These are phyloP conservation scores for Smittia aterrima DNA, from an alignment of 2,888 invertebrate genomes.

Conservation along the genomic window DNA sequence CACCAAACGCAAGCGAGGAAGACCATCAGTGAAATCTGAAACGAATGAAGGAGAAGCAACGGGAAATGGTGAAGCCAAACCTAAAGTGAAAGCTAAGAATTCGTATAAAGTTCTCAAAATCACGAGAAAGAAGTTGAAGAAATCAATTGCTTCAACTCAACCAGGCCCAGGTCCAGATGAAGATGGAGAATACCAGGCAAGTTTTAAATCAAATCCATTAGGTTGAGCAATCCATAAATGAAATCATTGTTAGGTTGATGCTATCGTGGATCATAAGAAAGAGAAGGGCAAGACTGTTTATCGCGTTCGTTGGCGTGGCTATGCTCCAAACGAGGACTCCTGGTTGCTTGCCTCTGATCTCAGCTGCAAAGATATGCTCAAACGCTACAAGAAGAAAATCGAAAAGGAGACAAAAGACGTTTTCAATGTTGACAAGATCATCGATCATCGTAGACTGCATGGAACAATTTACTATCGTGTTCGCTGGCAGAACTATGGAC, in stretches of 20 bases:
- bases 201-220: too few species aligned
- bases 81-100: background rate
- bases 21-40: too few species aligned
- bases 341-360: constrained; percentile 74
- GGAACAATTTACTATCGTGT: constrained; percentile 58
- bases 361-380: constrained; percentile 67
- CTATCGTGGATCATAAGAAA: constrained; percentile 66
- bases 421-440: constrained; percentile 39
- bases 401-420: constrained; percentile 21
- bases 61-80: background rate
- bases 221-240: too few species aligned
- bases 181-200: constrained; percentile 31
- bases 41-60: too few species aligned
- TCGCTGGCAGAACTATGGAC: constrained; percentile 74
- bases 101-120: background rate
- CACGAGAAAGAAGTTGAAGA: background rate
- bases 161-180: constrained; percentile 27
- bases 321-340: constrained; percentile 65
- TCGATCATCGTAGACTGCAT: constrained; percentile 22
- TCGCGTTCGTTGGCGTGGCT: constrained; percentile 77
- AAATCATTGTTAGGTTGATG: constrained; percentile 75
- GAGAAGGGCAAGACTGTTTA: constrained; percentile 67
- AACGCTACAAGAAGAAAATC: constrained; percentile 51
- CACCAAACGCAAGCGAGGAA: too few species aligned
- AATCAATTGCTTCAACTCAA: background rate